Percentiles rank a stretch among this genome's conserved stretches.
These are phyloP conservation scores for Meriones psammophilus DNA, from an alignment of 2,797 vertebrate species.

Conservation along the genomic window DNA sequence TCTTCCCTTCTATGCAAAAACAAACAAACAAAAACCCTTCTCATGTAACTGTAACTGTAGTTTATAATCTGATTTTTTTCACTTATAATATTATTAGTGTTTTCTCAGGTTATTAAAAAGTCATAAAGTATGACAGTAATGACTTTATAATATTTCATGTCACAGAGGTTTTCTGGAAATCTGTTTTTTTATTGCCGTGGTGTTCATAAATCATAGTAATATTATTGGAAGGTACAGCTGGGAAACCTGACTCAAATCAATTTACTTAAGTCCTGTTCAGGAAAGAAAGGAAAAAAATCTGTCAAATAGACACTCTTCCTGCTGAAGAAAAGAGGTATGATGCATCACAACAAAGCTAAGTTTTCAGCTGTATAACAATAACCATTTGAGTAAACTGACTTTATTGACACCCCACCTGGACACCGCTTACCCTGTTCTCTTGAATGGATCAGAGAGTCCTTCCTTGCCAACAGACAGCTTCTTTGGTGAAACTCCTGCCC, in stretches of 20 bases:
- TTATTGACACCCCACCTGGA: fast-evolving
- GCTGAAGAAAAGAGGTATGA: background rate
- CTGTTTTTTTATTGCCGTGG: background rate
- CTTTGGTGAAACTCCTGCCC: background rate
- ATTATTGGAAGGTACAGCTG: background rate
- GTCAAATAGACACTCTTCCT: slow-evolving; percentile 10
- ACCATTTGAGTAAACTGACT: background rate
- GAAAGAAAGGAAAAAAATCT: background rate
- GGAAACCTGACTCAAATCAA: background rate
- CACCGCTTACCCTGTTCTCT: background rate
- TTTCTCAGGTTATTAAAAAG: slow-evolving; percentile 5
- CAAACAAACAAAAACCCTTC: background rate
- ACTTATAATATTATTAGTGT: slow-evolving; percentile 1
- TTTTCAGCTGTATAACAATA: background rate
- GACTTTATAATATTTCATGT: background rate
- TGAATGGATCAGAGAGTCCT: background rate
- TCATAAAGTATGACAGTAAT: background rate
- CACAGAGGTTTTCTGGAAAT: background rate
- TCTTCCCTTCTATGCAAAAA: slow-evolving; percentile 20
- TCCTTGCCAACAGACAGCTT: background rate
- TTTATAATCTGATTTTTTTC: slow-evolving; percentile 8
- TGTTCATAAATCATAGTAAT: background rate
- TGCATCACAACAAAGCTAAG: background rate
- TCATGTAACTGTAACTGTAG: slow-evolving; percentile 28
- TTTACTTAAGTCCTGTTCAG: background rate